Base-by-base conservation (phyloP, 2,797 vertebrate genomes). In the Columba guinea region DNA sequence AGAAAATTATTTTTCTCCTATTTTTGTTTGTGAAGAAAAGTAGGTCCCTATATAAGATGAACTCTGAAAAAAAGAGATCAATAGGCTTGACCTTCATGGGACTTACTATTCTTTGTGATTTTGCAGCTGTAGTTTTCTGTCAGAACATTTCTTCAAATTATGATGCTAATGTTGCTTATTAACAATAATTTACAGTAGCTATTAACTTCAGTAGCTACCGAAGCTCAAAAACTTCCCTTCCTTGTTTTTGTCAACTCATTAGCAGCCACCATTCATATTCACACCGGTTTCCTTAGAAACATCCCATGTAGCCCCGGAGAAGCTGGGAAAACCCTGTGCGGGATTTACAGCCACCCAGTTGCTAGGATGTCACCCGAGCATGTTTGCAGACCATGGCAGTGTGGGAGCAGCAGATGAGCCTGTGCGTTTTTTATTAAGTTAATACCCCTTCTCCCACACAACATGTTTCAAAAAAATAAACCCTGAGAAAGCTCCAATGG, bases 261-360 rank as follows among this genome's bases (percentile, higher is more conserved):
- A 32, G 22, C 26, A 86, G n/a, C 73, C 44, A 48, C 69, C 20
- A 71, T 64, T 90, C 58, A 53, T 5, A 78, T n/a, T 64, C 23
- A 69, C 11, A 82, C 6, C 8, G 24, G 32, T 27, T 84, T 67
- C 69, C 73, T 60, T 20, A 74, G 48, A 63, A 87, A 80, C 44
- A 60, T 8, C 22, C 19, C 11, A 24, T 11, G n/a, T 24, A 19
- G 6, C 20, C 27, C 9, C 0, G 0, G 2, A 68, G 48, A 69
- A 64, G 35, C 16, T 6, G 59, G 6, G 60, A 56, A 49, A 49
- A 11, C 5, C 13, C 44, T 26, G 9, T 1, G 59, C 34, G 80
- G 56, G 12, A 46, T 41, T 62, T 71, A 37, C 73, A 91, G n/a
- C 62, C 55, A 41, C 14, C 20, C 79, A 39, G 82, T 28, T 78